Evolutionary conservation across 2,113 vertebrate genomes (phyloP).

Genomic region (Megaleporinus macrocephalus): DNA sequence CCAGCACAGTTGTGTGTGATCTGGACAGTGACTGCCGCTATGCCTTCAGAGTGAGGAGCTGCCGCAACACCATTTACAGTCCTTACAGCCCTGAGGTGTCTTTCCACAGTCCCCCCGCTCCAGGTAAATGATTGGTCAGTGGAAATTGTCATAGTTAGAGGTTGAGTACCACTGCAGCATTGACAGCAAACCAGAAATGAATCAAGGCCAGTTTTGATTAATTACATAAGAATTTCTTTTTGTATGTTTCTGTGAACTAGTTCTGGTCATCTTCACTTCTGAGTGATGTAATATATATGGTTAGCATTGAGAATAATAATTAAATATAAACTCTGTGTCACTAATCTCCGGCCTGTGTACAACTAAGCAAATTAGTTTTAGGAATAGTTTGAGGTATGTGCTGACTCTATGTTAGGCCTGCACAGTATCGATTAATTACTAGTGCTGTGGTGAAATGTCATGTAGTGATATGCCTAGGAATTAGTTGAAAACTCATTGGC

Average conservation of each 20-base stretch:
- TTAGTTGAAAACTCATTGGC: too few relatives aligned
- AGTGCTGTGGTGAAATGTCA: too few relatives aligned
- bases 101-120: constrained; percentile 88
- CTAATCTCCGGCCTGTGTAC: background rate
- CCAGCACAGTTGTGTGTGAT: constrained; percentile 81
- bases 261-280: too few relatives aligned
- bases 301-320: too few relatives aligned
- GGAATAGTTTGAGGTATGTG: background rate
- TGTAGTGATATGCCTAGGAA: too few relatives aligned
- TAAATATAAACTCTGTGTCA: too few relatives aligned
- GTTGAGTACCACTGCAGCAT: background rate
- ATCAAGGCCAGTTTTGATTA: too few relatives aligned
- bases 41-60: constrained; percentile 87
- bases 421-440: too few relatives aligned
- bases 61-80: constrained; percentile 84
- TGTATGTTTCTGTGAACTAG: too few relatives aligned
- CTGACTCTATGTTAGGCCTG: background rate
- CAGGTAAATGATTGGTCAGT: constrained; percentile 77
- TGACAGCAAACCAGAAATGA: too few relatives aligned
- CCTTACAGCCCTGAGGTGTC: constrained; percentile 87
- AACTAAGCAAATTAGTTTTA: background rate
- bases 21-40: constrained; percentile 84
- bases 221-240: too few relatives aligned
- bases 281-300: too few relatives aligned
- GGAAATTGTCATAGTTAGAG: background rate